These are phyloP conservation scores for Scortum barcoo DNA, from an alignment of 2,113 vertebrate genomes.

Conservation along the genomic window DNA sequence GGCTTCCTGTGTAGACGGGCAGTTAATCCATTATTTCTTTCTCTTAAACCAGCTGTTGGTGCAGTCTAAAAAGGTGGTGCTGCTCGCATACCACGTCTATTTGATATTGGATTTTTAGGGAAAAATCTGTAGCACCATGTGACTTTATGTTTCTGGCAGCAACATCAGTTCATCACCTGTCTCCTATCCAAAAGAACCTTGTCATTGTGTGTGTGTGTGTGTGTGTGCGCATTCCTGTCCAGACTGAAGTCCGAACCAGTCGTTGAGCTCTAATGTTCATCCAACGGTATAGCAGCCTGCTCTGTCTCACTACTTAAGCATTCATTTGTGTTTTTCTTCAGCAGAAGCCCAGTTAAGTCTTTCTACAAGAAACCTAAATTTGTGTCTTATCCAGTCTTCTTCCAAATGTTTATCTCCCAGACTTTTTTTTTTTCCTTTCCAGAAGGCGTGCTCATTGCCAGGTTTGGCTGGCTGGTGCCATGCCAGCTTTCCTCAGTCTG, in stretches of 20 bases:
- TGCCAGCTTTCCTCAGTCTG: conserved; percentile 60
- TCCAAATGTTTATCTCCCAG: conserved; percentile 28
- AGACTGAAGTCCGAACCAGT: conserved; percentile 6
- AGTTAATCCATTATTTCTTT: background rate
- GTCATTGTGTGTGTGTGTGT: background rate
- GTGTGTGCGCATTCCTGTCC: background rate
- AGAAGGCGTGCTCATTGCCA: conserved; percentile 41
- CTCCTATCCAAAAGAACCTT: background rate
- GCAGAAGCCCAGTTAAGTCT: background rate
- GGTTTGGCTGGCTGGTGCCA: conserved; percentile 53
- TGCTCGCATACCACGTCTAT: background rate
- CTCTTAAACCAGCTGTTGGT: background rate
- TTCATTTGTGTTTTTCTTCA: conserved; percentile 30
- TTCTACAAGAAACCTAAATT: conserved; percentile 2
- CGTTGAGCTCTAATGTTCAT: conserved; percentile 31
- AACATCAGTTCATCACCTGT: background rate
- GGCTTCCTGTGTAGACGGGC: background rate
- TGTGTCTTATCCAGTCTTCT: conserved; percentile 8
- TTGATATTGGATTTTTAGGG: background rate
- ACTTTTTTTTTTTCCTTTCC: conserved; percentile 28
- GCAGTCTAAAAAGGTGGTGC: background rate
- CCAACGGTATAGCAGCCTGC: background rate
- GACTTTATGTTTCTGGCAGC: conserved; percentile 10
- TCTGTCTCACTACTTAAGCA: background rate
- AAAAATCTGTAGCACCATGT: background rate